A percentile compares a stretch with the other conserved stretches of the same genome.
Conservation (phyloP, 1,140 invertebrate species). For the Chrysopa pallens region DNA sequence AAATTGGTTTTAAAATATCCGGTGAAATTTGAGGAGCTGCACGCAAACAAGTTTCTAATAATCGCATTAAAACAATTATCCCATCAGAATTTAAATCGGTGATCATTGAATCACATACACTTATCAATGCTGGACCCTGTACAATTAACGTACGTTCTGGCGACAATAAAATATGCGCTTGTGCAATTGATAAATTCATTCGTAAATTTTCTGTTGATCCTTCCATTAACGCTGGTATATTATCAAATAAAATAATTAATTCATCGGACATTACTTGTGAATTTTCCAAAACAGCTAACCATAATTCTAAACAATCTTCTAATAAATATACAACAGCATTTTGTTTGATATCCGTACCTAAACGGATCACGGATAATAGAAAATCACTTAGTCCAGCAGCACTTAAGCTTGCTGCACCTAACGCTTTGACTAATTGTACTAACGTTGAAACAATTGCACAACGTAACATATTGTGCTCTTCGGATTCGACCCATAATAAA, state of each 20-base stretch:
- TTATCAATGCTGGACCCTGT: constrained; percentile 45
- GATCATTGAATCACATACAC: constrained; percentile 46
- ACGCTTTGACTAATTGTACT: constrained; percentile 52
- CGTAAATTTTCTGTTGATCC: constrained; percentile 62
- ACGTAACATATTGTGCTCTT: constrained; percentile 75
- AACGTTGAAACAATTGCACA: constrained; percentile 81
- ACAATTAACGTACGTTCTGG: constrained; percentile 61
- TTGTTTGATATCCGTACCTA: constrained; percentile 63
- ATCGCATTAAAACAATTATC: constrained; percentile 48
- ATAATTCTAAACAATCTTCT: constrained; percentile 83
- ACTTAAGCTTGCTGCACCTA: constrained; percentile 30
- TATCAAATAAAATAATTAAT: constrained; percentile 54
- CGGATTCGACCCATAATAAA: constrained; percentile 70
- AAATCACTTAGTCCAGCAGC: constrained; percentile 38
- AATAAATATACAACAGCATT: constrained; percentile 72
- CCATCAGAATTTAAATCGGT: constrained; percentile 64
- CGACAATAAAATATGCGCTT: constrained; percentile 67
- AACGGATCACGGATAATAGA: constrained; percentile 54
- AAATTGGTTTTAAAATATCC: constrained; percentile 42
- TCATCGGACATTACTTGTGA: constrained; percentile 36
- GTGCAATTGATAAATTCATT: constrained; percentile 58
- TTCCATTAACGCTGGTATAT: constrained; percentile 62
- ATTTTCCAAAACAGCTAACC: constrained; percentile 69
- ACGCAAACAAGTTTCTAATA: constrained; percentile 52
- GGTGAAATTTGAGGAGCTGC: constrained; percentile 41